These are phyloP conservation scores for Thaumetopoea pityocampa DNA, from an alignment of 1,140 invertebrate genomes.

Conservation along the genomic window DNA sequence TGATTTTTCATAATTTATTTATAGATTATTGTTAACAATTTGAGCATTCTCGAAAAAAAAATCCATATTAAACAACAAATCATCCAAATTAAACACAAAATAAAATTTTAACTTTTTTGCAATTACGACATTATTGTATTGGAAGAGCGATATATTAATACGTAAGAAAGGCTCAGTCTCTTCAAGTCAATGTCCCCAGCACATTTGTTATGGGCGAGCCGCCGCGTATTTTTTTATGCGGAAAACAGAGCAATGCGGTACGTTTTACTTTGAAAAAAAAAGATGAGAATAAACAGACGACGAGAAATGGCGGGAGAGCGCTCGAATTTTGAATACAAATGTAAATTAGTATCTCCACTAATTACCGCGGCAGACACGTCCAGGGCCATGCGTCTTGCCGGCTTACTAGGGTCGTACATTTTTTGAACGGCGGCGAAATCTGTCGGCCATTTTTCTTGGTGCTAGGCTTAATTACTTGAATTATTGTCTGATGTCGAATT, in stretches of 20 bases:
- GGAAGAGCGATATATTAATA: constrained; percentile 30
- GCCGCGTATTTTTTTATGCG: constrained; percentile 67
- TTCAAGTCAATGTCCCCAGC: constrained; percentile 50
- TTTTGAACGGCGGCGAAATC: constrained; percentile 59
- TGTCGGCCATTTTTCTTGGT: constrained; percentile 65
- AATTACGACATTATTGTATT: constrained; percentile 3
- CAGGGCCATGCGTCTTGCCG: constrained; percentile 69
- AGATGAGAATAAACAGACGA: constrained; percentile 74
- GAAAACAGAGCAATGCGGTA: constrained; percentile 73
- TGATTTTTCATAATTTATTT: no score
- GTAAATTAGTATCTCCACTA: constrained; percentile 77
- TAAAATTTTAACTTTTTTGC: no score
- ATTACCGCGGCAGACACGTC: constrained; percentile 72
- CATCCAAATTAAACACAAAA: no score
- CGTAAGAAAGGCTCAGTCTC: constrained; percentile 28
- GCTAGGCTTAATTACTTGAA: no score
- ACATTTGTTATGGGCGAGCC: constrained; percentile 61
- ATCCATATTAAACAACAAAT: no score
- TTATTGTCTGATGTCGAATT: no score
- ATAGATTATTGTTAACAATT: no score
- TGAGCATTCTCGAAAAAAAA: no score
- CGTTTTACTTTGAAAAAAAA: constrained; percentile 59
- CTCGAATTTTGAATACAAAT: constrained; percentile 78
- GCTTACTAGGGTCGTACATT: constrained; percentile 61
- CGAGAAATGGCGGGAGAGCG: constrained; percentile 69